Percentiles rank a stretch among this genome's conserved stretches.
Conservation (phyloP, 2,113 vertebrate species). For the Nannobrachium achirus region DNA sequence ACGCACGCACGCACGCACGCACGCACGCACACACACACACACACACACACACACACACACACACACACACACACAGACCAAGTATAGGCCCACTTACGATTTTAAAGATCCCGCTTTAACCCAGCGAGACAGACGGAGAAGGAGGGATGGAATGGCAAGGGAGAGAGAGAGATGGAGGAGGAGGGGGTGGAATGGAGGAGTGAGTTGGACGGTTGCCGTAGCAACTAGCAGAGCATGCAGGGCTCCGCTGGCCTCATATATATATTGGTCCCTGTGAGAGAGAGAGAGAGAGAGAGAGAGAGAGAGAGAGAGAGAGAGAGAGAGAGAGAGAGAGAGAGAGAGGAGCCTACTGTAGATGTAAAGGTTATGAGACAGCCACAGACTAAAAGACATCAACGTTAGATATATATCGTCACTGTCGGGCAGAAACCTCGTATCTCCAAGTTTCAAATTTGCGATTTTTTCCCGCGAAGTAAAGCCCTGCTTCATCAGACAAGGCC, state of each 20-base stretch:
- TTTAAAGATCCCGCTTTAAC: too few relatives aligned
- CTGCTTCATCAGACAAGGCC: too few relatives aligned
- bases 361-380: too few relatives aligned
- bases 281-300: constrained; percentile 17
- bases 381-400: too few relatives aligned
- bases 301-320: background rate
- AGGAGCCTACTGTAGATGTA: background rate
- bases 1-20: constrained; percentile 9
- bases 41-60: background rate
- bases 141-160: constrained; percentile 3
- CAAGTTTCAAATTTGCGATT: too few relatives aligned
- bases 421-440: too few relatives aligned
- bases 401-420: too few relatives aligned
- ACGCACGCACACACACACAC: constrained; percentile 1
- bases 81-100: too few relatives aligned
- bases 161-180: background rate
- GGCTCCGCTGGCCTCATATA: constrained; percentile 26
- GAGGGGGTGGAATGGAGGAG: constrained; percentile 8
- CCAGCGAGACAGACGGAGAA: too few relatives aligned
- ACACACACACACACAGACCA: background rate
- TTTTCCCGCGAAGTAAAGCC: too few relatives aligned
- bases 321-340: background rate
- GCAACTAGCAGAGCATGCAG: constrained; percentile 38
- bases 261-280: constrained; percentile 17
- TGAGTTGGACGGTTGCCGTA: constrained; percentile 34